Evolutionary conservation across 2,797 vertebrate genomes (phyloP), one percentile per base, ranked within the genome.

Genomic region (Acanthornis magna): DNA sequence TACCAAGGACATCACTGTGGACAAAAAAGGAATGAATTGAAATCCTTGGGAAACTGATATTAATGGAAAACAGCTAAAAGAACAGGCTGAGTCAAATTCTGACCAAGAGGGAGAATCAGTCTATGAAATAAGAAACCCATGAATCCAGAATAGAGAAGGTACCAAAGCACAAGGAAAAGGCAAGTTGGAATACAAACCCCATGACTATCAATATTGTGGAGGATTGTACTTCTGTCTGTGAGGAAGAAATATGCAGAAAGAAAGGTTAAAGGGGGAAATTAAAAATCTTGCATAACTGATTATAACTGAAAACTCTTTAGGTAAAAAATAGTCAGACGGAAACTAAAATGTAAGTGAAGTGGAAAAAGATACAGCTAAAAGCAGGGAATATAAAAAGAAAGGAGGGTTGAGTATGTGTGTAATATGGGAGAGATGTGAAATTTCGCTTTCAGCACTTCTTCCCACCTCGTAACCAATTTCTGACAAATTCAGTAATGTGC

Each of bases 361-460:
- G 22, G 38, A 65, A 88, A 85, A 81, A 74, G 62, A 53, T 36
- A 48, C 16, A 47, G 68, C 25, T 65, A 74, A 93, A 93, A 96
- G 50, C 32, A 61, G 27, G 51, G 15, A 90, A 27, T 11, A 75
- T 66, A 76, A 93, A 90, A 92, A 78, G 65, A 82, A 84, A 67
- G 18, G 29, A 75, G 51, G 16, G 23, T 30, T 50, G 25, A 86
- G n/a, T 61, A 68, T 58, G 34, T 61, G n/a, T 86, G 27, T n/a
- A 85, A 92, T n/a, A 78, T 22, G 12, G 62, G 54, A 89, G 50
- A 92, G 65, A 89, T 50, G 51, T 61, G 75, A 80, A 74, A 88
- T 80, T 79, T 47, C 83, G 57, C 72, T 89, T 95, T 92, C 72
- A 91, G 79, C 61, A 93, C 58, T 92, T 77, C 68, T 85, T 93